Conservation (phyloP, 2,888 invertebrate species). For the Coelopa pilipes region DNA sequence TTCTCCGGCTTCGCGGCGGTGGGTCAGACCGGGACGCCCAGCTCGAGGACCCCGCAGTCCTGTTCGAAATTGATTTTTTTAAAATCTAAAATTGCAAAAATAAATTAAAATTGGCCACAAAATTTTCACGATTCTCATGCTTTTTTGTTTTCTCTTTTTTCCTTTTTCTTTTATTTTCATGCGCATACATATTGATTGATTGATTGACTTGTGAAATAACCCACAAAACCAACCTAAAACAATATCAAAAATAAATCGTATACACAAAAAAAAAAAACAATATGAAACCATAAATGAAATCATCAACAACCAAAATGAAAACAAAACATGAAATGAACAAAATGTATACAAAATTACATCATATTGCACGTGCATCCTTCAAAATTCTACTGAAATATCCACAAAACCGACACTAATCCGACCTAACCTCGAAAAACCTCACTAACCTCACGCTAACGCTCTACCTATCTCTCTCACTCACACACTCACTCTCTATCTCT, state of each 20-base stretch:
- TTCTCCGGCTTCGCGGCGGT: too few relatives aligned
- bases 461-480: constrained; percentile 32
- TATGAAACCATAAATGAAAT: constrained; percentile 42
- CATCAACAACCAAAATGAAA: constrained; percentile 47
- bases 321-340: constrained; percentile 41
- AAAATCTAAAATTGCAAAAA: not conserved
- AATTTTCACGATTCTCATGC: constrained; percentile 53
- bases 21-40: too few relatives aligned
- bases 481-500: constrained; percentile 21
- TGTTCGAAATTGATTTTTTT: too few relatives aligned
- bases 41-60: too few relatives aligned
- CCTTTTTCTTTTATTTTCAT: constrained; percentile 63
- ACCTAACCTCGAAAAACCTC: constrained; percentile 31
- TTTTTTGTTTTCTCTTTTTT: constrained; percentile 61
- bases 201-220: constrained; percentile 37
- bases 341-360: constrained; percentile 61
- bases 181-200: constrained; percentile 58
- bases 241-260: constrained; percentile 16
- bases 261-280: constrained; percentile 45
- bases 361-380: constrained; percentile 55
- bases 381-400: constrained; percentile 31
- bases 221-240: constrained; percentile 48
- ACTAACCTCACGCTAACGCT: constrained; percentile 38
- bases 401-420: constrained; percentile 26
- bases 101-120: constrained; percentile 38